Base-by-base conservation (phyloP, 2,888 invertebrate species). In the Lithophane socia region DNA sequence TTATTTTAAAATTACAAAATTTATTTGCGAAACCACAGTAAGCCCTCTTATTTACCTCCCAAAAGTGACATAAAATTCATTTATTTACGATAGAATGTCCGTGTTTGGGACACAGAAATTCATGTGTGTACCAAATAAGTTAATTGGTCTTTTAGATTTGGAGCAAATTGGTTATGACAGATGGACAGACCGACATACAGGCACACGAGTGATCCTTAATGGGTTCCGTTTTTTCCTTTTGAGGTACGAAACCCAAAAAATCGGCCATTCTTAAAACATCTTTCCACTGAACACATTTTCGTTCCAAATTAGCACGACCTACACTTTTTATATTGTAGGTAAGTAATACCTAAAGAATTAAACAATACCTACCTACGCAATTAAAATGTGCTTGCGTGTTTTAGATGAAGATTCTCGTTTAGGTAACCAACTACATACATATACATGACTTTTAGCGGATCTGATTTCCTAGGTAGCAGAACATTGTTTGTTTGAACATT, bases 201-300 rank as follows among this genome's bases (percentile, higher is more conserved):
- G 16, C 18, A 7, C 16, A 52, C 18, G 49, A 52, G 16, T 49
- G 49, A 49, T 49, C 49, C 49, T 16, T 0, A 18, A 18, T 0
- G 7, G 49, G 18, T 49, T 49, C 49, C 5, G 37, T 47, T 47
- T 47, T 4, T 47, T 47, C 47, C 47, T 52, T 49, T 52, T 7
- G 49, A 49, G 5, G 16, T 7, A 49, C 49, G 16, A 16, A 52
- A 18, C 49, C 49, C 49, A 2, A 52, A 58, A 66, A 75, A 78
- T 71, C 64, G 29, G 77, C 44, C 75, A 67, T 77, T 83, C 67
- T 69, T 67, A 65, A 79, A 80, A 81, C 49, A 24, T 76, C 18
- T 77, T 69, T 65, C 21, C n/a, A 65, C 37, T 60, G 18, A 64
- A 24, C 24, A 58, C 52, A 21, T 70, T 65, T 77, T 56, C 44